phyloP scores from a whole-genome alignment of 2,113 vertebrate genomes.

The Corythoichthys haematopterus region DNA sequence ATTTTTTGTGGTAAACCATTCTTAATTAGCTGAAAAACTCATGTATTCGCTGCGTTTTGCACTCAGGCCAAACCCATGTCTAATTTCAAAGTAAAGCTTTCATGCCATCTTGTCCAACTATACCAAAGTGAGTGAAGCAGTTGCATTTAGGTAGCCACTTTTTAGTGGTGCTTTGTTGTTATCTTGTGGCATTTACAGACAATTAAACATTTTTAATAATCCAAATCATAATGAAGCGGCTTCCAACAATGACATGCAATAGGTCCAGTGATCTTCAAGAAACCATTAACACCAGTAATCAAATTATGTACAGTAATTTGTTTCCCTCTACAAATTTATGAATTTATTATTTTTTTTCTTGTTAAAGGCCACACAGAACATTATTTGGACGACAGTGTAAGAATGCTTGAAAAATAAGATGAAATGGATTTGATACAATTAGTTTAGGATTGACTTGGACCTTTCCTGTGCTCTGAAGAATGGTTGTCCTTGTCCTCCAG shows the following conservation, averaged over 20 bases:
- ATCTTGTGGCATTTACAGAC: neutral
- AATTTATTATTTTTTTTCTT: neutral
- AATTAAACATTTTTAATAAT: neutral
- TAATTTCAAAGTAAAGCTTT: no score
- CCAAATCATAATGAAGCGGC: no score
- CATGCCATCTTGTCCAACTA: no score
- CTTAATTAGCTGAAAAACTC: no score
- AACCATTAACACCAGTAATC: neutral
- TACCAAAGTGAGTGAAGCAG: no score
- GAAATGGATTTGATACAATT: neutral
- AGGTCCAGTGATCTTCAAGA: no score
- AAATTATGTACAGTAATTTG: neutral
- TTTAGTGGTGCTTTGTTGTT: neutral
- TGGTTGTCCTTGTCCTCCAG: conserved; percentile 96
- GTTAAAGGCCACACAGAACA: neutral
- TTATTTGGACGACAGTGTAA: neutral
- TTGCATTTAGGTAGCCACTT: no score
- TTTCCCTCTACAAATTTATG: neutral
- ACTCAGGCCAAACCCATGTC: no score
- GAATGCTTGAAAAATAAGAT: neutral
- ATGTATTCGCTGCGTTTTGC: no score
- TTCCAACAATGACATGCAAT: no score
- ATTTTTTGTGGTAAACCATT: neutral
- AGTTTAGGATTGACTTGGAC: conserved; percentile 57
- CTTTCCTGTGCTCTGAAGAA: conserved; percentile 97